These are phyloP conservation scores for Ctenopoma kingsleyae DNA, from an alignment of 2,797 vertebrate genomes.

Conservation along the genomic window DNA sequence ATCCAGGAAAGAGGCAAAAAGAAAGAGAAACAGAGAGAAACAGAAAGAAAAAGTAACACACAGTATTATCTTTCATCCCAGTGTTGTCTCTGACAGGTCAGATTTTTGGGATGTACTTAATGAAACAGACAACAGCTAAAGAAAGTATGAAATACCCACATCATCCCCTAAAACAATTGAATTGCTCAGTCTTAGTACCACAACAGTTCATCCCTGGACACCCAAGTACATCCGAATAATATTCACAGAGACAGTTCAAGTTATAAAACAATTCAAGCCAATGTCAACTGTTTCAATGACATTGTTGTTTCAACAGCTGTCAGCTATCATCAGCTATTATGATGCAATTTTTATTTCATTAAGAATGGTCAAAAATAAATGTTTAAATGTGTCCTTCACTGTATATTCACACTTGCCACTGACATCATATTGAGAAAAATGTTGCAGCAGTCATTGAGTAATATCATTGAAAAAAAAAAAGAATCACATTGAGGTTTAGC, in stretches of 20 bases:
- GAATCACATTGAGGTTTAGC: slow-evolving; percentile 16
- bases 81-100: neutral
- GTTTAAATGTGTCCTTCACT: neutral
- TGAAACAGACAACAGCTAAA: neutral
- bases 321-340: no score
- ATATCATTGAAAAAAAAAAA: slow-evolving; percentile 16
- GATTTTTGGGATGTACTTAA: neutral
- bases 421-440: neutral
- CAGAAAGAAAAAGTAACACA: no score
- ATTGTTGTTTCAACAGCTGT: no score
- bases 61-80: neutral
- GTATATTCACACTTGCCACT: neutral
- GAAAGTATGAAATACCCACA: neutral
- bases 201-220: no score
- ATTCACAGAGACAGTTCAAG: no score
- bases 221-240: no score
- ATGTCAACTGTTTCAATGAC: no score
- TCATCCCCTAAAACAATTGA: slow-evolving; percentile 9
- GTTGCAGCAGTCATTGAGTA: slow-evolving; percentile 1
- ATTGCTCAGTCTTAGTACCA: no score
- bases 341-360: no score
- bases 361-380: neutral
- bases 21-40: neutral
- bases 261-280: no score
- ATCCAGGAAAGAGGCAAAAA: neutral